Conservation (phyloP, 2,888 invertebrate species). For the Ennomos quercinarius region DNA sequence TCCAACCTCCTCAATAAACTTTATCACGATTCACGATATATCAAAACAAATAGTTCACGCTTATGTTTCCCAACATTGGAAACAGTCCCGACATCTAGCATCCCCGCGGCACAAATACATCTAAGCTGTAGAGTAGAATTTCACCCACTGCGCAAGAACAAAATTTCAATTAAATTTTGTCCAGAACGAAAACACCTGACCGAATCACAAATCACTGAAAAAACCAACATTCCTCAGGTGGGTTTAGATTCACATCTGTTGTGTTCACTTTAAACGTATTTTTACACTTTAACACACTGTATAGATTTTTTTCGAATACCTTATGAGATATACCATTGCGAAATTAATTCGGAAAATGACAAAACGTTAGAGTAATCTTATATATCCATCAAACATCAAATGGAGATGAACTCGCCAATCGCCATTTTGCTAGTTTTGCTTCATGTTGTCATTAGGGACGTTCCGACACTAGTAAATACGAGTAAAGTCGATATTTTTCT, state of each 20-base stretch:
- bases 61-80: conserved; percentile 84
- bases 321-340: conserved; percentile 62
- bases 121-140: conserved; percentile 76
- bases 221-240: conserved; percentile 88
- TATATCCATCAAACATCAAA: conserved; percentile 80
- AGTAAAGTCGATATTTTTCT: too few species aligned
- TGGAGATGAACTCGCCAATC: conserved; percentile 77
- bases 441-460: too few species aligned
- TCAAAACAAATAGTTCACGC: conserved; percentile 85
- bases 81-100: conserved; percentile 83
- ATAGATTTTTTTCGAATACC: conserved; percentile 57
- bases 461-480: too few species aligned
- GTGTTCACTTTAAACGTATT: conserved; percentile 55
- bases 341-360: conserved; percentile 73
- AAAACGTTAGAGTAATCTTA: conserved; percentile 75
- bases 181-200: conserved; percentile 86
- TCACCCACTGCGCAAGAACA: conserved; percentile 85
- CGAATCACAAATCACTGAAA: conserved; percentile 87
- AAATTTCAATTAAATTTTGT: conserved; percentile 81
- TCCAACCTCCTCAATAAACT: conserved; percentile 81
- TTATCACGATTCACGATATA: conserved; percentile 75
- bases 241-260: conserved; percentile 78
- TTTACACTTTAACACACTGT: conserved; percentile 62
- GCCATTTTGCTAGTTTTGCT: conserved; percentile 86
- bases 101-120: conserved; percentile 83